Evolutionary conservation across 2,113 vertebrate species (phyloP), one percentile per base, ranked within the genome.

Genomic region (Melospiza melodia): DNA sequence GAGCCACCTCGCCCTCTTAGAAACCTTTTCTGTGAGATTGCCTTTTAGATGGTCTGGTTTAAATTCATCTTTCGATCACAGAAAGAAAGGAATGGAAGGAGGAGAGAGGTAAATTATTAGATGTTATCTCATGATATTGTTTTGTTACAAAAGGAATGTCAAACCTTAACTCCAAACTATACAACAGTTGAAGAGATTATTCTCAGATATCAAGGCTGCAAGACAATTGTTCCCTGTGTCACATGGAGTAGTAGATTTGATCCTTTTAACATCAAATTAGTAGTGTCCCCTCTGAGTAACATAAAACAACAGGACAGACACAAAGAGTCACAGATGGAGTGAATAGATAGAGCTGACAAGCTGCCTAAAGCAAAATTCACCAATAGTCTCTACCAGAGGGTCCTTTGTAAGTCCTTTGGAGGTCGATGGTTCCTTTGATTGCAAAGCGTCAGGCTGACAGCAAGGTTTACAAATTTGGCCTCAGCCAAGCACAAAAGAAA

Each of bases 301-400:
- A 94, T 87, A 91, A 88, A 93, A 93, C 82, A 91, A 87, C 23
- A 55, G 46, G 83, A 68, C 7, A 62, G 78, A 52, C n/a, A 87
- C 51, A 84, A 48, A 66, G 25, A 87, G 67, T 65, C 62, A 51
- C 31, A 75, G 31, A 58, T 0, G 0, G 37, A 74, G 21, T 35
- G 79, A 80, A 75, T 79, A 92, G 69, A 79, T 41, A 55, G 69
- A 90, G 58, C 61, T 87, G 69, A 96, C 49, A 72, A 82, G 69
- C 58, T 75, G 69, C 92, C 86, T 57, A 78, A 74, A 89, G 93
- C 61, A 88, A 88, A 93, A 90, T 31, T 77, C 54, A 80, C 81
- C 46, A 73, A 87, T 61, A 4, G 44, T 65, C 87, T 84, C 68
- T 88, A 93, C 28, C 41, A 57, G 52, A 92, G 31, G 31, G 31